Evolutionary conservation across 2,888 invertebrate species (phyloP).

Genomic region (Caenorhabditis sp.): DNA sequence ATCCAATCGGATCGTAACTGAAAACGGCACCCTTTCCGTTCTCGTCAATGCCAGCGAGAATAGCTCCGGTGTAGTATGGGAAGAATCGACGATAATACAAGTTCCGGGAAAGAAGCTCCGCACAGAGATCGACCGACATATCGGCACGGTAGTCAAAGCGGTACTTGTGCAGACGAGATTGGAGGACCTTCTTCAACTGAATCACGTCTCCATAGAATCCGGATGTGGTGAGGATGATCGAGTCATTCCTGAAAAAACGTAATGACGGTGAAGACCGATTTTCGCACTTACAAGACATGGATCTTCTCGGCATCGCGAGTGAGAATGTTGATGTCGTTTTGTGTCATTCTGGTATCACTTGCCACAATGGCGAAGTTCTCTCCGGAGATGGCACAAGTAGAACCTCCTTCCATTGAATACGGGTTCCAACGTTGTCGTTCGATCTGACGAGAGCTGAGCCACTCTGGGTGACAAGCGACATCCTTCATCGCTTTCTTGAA

Average conservation of each 20-base stretch:
- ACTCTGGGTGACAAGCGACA: slow-evolving; percentile 77
- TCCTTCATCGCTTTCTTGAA: slow-evolving; percentile 69
- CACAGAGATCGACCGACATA: slow-evolving; percentile 89
- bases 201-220: slow-evolving; percentile 99
- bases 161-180: slow-evolving; percentile 88
- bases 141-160: slow-evolving; percentile 90
- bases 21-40: slow-evolving; percentile 95
- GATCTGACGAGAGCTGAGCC: slow-evolving; percentile 69
- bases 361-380: slow-evolving; percentile 96
- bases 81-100: slow-evolving; percentile 98
- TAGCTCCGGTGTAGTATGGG: slow-evolving; percentile 96
- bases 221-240: slow-evolving; percentile 93
- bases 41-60: slow-evolving; percentile 94
- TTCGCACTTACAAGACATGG: slow-evolving; percentile 76
- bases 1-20: slow-evolving; percentile 98
- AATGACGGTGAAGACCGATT: too few species aligned
- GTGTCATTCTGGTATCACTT: slow-evolving; percentile 88
- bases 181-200: slow-evolving; percentile 88
- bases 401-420: slow-evolving; percentile 84
- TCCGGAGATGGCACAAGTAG: slow-evolving; percentile 95
- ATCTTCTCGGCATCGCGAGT: slow-evolving; percentile 82
- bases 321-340: slow-evolving; percentile 79
- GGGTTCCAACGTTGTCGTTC: slow-evolving; percentile 81
- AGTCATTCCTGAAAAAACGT: slow-evolving; percentile 86
- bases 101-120: slow-evolving; percentile 96